A percentile compares a stretch with the other conserved stretches of the same genome.
Evolutionary conservation across 2,797 vertebrate genomes (phyloP).

Genomic region (Lepidocolaptes lacrymiger): DNA sequence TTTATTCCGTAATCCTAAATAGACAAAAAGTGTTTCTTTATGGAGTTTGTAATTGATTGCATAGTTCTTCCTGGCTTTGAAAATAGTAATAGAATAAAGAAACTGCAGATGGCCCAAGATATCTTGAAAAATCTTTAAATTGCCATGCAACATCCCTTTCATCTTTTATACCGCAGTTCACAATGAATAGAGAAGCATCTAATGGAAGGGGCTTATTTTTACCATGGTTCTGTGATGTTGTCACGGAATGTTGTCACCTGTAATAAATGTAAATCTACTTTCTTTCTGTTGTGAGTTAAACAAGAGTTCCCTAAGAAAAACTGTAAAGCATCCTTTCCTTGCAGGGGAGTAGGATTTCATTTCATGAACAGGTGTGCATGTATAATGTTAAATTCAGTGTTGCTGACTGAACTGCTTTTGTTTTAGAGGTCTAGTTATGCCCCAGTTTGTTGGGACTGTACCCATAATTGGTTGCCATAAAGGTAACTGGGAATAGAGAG

Average conservation of each 20-base stretch:
- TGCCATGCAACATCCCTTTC: not conserved
- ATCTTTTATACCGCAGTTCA: not conserved
- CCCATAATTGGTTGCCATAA: not conserved
- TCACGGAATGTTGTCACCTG: not conserved
- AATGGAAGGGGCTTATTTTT: not conserved
- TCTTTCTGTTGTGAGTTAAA: not conserved
- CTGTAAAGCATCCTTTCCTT: not conserved
- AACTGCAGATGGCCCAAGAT: conserved; percentile 4
- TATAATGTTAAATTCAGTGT: not conserved
- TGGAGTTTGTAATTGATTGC: conserved; percentile 23
- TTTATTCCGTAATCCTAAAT: conserved; percentile 20
- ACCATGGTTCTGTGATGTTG: not conserved
- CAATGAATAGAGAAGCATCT: not conserved
- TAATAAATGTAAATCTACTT: not conserved
- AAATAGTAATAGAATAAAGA: conserved; percentile 38
- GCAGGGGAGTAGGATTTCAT: not conserved
- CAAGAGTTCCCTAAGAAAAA: not conserved
- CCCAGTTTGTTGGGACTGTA: not conserved
- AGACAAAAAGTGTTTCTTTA: conserved; percentile 30
- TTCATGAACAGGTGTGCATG: not conserved
- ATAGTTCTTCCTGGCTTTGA: conserved; percentile 21
- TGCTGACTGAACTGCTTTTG: not conserved
- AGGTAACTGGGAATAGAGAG: not conserved
- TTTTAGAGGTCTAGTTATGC: not conserved
- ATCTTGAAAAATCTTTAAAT: conserved; percentile 39